Base-by-base conservation (phyloP, 1,140 invertebrate species). In the Forficula auricularia region DNA sequence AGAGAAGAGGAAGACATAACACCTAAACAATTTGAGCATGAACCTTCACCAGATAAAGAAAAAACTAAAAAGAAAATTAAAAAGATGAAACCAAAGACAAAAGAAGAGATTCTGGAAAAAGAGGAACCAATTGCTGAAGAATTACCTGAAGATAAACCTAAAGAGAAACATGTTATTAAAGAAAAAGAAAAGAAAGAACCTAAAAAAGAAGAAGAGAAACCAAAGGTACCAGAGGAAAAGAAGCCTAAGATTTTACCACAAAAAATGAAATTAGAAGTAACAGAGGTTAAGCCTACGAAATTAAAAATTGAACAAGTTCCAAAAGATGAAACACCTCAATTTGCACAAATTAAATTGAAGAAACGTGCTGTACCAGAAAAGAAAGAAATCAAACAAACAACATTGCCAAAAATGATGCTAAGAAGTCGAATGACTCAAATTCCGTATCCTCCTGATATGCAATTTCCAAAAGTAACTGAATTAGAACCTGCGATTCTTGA, bases 391-490 rank as follows among this genome's bases (percentile, higher is more conserved):
- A 57, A 62, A 39, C 50, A 57, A 22, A 48, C 60, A 9, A 63
- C 65, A 50, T 48, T 79, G 19, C 75, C 73, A 1, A 77, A 77
- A 61, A 56, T 79, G 34, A 56, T 73, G 52, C 54, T 80, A 13
- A 73, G 72, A 49, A 79, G 75, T 56, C 64, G 69, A 41, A 71
- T 79, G 12, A 66, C 55, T 38, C 57, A 31, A 53, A 44, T 47
- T 48, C 68, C 74, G 43, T 78, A 72, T 63, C 74, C 74, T 32
- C 43, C 47, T 18, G 39, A 45, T 35, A 38, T 52, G 13, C 35
- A 53, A 14, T 46, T 50, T 45, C 42, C 51, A 31, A 44, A 40
- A 9, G 48, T 57, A 12, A 46, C 52, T 3, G 44, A 51, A 30
- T 19, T 60, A 10, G 22, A 27, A 27, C 22, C 22, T 6, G 22